These are phyloP conservation scores for Emys orbicularis DNA, from an alignment of 2,797 vertebrate species.

Conservation along the genomic window DNA sequence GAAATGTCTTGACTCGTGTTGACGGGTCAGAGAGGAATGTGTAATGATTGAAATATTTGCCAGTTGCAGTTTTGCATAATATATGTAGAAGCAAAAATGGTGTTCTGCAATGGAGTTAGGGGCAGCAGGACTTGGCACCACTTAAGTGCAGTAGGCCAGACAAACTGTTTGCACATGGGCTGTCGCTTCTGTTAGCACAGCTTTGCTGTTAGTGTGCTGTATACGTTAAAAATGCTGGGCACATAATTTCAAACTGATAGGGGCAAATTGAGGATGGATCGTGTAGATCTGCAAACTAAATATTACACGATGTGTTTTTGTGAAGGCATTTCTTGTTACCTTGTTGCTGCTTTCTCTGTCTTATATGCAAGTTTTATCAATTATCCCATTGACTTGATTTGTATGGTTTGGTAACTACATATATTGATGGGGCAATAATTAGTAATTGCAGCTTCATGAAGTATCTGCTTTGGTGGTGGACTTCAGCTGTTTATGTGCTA, in stretches of 20 bases:
- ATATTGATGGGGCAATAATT: background rate
- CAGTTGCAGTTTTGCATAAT: background rate
- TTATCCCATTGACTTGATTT: background rate
- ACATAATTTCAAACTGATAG: background rate
- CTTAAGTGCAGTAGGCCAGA: background rate
- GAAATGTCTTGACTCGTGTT: background rate
- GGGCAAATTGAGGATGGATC: background rate
- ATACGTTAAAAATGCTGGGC: background rate
- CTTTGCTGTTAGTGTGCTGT: background rate
- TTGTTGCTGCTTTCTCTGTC: background rate
- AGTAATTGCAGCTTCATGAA: background rate
- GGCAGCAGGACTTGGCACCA: background rate
- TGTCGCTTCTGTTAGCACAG: background rate
- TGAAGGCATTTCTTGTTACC: background rate
- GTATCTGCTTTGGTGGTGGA: background rate
- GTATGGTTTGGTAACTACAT: background rate
- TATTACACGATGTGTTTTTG: background rate
- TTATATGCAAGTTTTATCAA: background rate
- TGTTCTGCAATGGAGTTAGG: background rate
- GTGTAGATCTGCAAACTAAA: background rate
- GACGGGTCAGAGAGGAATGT: background rate
- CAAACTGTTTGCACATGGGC: background rate
- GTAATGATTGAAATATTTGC: background rate
- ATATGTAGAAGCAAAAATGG: background rate
- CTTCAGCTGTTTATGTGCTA: too few species aligned